Base-by-base conservation (phyloP, 2,888 invertebrate species). In the Lasioglossum vierecki region DNA sequence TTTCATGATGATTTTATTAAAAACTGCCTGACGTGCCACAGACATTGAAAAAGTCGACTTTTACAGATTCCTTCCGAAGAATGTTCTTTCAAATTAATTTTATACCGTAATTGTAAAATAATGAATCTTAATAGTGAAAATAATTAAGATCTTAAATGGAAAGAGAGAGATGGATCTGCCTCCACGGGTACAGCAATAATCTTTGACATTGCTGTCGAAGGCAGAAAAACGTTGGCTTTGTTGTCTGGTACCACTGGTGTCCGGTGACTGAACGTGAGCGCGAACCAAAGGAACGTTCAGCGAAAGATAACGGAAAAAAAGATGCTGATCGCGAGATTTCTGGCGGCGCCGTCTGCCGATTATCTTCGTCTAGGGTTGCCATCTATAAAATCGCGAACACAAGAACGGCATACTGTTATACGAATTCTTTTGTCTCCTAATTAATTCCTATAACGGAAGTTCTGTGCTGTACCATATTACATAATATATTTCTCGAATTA, bases 251-350 rank as follows among this genome's bases (percentile, higher is more conserved):
- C 76, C 68, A 63, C 22, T 77, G 90, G 88, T 89, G 79, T 89
- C 88, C 85, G 88, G 22, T 89, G 68, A 85, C 90, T 71, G 73
- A 82, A 85, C 90, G 89, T 89, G 89, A 86, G 79, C 86, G 77
- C 79, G 63, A 60, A 63, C 18, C 71, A 35, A 73, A 68, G 73
- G 72, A 80, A 76, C 76, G 78, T 70, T 66, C 86, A 79, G 60
- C 66, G 85, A 35, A 87, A 63, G 87, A 88, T 89, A 89, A 81
- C 66, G 68, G 78, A 60, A 85, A 22, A 63, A 77, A 81, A 80
- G 83, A 85, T 89, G 88, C 88, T 88, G 88, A 88, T 89, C 74
- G 77, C 81, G 83, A 88, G 85, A 87, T 89, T 82, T 77, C 81
- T 41, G 80, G 26, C 89, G 88, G 85, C 88, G 88, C 83, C 87